Evolutionary conservation across 2,888 invertebrate species (phyloP).

Genomic region (Rugalucina vietnamica): DNA sequence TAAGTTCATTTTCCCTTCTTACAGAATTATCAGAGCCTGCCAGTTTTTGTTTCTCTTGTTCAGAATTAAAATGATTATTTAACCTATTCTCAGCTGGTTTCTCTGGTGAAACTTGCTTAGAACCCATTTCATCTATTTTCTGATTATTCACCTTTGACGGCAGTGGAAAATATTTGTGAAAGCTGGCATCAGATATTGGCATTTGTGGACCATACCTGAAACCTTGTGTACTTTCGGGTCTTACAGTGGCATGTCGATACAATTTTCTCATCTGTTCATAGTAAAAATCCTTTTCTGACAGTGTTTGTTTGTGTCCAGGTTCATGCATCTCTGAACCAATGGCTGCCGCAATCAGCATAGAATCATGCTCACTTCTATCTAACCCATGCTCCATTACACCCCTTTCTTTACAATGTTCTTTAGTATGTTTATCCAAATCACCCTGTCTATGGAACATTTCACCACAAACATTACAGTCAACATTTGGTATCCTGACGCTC

Average conservation of each 20-base stretch:
- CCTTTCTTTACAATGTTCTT: conserved; percentile 25
- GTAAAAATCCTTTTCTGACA: not conserved
- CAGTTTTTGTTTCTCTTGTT: no score
- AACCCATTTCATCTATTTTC: not conserved
- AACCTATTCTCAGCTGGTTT: not conserved
- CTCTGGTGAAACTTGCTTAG: not conserved
- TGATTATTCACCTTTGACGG: not conserved
- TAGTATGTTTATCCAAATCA: conserved; percentile 38
- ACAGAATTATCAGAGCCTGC: no score
- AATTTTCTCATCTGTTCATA: not conserved
- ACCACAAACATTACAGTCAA: conserved; percentile 40
- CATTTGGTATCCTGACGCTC: not conserved
- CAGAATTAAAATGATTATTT: not conserved
- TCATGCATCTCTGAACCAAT: not conserved
- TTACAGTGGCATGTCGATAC: not conserved
- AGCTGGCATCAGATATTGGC: not conserved
- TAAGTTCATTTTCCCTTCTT: no score
- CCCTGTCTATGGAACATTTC: conserved; percentile 32
- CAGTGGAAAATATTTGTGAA: not conserved
- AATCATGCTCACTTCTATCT: not conserved
- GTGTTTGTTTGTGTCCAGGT: not conserved
- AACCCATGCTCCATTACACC: not conserved
- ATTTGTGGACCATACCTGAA: not conserved
- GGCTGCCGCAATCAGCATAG: not conserved
- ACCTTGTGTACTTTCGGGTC: not conserved